phyloP scores from a whole-genome alignment of 2,113 vertebrate species.

The Elgaria multicarinata region DNA sequence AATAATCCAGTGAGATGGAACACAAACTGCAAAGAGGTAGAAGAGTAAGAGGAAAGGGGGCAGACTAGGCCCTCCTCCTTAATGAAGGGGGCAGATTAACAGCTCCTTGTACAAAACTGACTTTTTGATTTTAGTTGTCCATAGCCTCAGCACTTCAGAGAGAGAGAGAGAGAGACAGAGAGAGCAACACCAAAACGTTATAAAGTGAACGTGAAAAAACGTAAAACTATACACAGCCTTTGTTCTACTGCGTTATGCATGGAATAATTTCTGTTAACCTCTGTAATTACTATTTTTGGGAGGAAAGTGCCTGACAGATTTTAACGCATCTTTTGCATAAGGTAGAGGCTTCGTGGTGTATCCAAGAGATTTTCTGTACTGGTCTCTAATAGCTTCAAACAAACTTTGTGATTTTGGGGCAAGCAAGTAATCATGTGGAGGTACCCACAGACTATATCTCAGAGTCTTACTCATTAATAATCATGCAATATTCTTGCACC shows the following conservation, averaged over 20 bases:
- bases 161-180: too few species aligned
- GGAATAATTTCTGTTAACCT: background rate
- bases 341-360: background rate
- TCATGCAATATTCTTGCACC: background rate
- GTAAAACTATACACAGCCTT: background rate
- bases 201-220: background rate
- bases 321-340: background rate
- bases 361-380: background rate
- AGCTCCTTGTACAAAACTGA: background rate
- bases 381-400: slow-evolving; percentile 1
- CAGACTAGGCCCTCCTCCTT: background rate
- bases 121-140: background rate
- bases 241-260: background rate
- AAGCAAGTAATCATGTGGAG: background rate
- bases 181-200: background rate
- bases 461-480: background rate
- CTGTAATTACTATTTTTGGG: background rate
- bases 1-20: too few species aligned
- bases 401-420: background rate
- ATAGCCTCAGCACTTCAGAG: background rate
- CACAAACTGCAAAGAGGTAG: background rate
- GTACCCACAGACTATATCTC: background rate
- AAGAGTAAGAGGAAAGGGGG: background rate
- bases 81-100: background rate
- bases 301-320: background rate